Evolutionary conservation across 2,113 vertebrate genomes (phyloP), one percentile per base, ranked within the genome.

Genomic region (Pomatostomus ruficeps): DNA sequence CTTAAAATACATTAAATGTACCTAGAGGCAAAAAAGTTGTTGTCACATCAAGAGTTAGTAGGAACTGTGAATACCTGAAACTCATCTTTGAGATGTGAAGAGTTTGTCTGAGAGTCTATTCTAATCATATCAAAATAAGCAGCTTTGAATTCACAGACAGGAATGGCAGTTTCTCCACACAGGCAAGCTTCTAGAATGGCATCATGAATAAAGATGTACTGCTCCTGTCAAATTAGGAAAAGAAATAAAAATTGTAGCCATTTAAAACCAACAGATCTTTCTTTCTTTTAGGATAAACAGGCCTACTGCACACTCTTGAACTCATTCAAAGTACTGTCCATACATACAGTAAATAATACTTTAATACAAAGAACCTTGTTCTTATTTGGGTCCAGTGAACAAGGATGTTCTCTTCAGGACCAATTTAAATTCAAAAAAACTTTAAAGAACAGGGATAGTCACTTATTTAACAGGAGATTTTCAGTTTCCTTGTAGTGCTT

Each of bases 161-260:
- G 99, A 90, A 99, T 99, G 88, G 99, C 99, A 61, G 99, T 99
- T 97, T 99, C 99, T 93, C 99, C 99, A 96, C 99, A 99, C 46
- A 99, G 98, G 97, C 99, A 99, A 33, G 99, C 99, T 98, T 99
- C 99, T 90, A 99, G 97, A 92, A 99, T 99, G 97, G 99, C 99
- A 81, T 99, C 99, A 31, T 99, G 99, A 98, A 99, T 99, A 98
- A 99, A 99, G 96, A 99, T 99, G 93, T 99, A 99, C 97, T 99
- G 99, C 95, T 99, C 99, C 99, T 99, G 97, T 59, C 71, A 93
- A 97, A 97, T 94, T 91, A 93, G 90, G 86, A 67, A 79, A 91
- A 96, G 74, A 91, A 72, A 92, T 66, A 94, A 89, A 55, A 59
- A 89, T 88, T 86, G 75, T 8, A 74, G 18, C 38, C 45, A 65